Percentiles rank a stretch among this genome's conserved stretches.
Evolutionary conservation across 2,888 invertebrate genomes (phyloP).

Genomic region (Chrysopilus asiliformis): DNA sequence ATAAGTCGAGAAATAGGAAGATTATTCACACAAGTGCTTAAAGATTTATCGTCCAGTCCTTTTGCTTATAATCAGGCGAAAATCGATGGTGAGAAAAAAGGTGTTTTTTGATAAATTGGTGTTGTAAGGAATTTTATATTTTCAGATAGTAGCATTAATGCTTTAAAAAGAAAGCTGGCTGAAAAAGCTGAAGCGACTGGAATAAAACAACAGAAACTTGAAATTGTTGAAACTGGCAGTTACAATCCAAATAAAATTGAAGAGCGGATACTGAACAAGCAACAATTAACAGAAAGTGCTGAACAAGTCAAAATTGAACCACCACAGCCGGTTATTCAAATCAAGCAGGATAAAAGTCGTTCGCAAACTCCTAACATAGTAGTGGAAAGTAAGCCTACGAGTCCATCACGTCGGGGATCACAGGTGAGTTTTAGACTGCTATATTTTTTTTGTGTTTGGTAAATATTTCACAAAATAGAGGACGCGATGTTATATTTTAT

Average conservation of each 20-base stretch:
- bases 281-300: background rate
- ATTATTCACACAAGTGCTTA: slow-evolving; percentile 39
- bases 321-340: background rate
- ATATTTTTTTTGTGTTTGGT: slow-evolving; percentile 1
- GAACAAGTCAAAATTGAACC: background rate
- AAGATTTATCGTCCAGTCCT: slow-evolving; percentile 36
- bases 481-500: too few relatives aligned
- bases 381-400: slow-evolving; percentile 8
- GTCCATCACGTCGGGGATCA: slow-evolving; percentile 18
- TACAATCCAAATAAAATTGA: background rate
- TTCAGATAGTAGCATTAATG: slow-evolving; percentile 20
- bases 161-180: slow-evolving; percentile 20
- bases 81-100: slow-evolving; percentile 25
- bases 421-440: slow-evolving; percentile 14
- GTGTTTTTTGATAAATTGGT: background rate
- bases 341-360: slow-evolving; percentile 4
- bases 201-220: slow-evolving; percentile 17
- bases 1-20: slow-evolving; percentile 45
- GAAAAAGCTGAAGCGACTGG: slow-evolving; percentile 22
- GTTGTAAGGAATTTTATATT: slow-evolving; percentile 2
- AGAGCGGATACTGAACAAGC: background rate
- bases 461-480: too few relatives aligned
- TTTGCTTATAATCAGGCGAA: slow-evolving; percentile 39
- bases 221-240: slow-evolving; percentile 6
- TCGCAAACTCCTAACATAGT: slow-evolving; percentile 5